These are phyloP conservation scores for Gari tellinella DNA, from an alignment of 2,888 invertebrate genomes.

Conservation along the genomic window DNA sequence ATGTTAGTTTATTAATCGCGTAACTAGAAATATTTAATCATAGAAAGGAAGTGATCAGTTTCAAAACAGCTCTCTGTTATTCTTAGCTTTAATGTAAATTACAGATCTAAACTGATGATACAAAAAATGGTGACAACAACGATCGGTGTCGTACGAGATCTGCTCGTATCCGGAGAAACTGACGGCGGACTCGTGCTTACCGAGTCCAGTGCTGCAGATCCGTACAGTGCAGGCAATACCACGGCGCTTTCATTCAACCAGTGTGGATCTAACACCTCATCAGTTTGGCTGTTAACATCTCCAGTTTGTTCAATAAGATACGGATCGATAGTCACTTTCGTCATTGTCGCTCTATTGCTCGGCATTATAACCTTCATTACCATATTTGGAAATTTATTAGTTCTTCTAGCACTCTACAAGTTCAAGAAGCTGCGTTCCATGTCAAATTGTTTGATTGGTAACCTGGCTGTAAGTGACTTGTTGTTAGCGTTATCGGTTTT, in stretches of 20 bases:
- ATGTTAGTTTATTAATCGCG: too few species aligned
- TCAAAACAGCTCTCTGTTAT: too few species aligned
- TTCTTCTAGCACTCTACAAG: conserved; percentile 80
- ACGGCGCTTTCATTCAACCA: not conserved
- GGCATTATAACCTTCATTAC: conserved; percentile 80
- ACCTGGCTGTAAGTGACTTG: conserved; percentile 84
- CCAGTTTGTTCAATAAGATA: conserved; percentile 75
- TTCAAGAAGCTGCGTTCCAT: conserved; percentile 81
- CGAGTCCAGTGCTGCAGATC: too few species aligned
- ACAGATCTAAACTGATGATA: too few species aligned
- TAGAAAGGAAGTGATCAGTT: too few species aligned
- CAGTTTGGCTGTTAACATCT: conserved; percentile 67
- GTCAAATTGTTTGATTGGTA: conserved; percentile 84
- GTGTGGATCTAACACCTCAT: conserved; percentile 69
- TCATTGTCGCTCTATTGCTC: conserved; percentile 77
- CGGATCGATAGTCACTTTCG: conserved; percentile 65
- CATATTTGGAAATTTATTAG: conserved; percentile 82
- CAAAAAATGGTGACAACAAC: too few species aligned
- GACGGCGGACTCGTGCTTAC: too few species aligned
- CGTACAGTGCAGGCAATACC: too few species aligned
- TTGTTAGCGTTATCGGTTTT: conserved; percentile 83
- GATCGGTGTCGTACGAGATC: too few species aligned
- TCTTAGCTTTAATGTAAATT: too few species aligned
- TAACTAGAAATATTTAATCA: too few species aligned
- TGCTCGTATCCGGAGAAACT: too few species aligned